These are phyloP conservation scores for Vanessa atalanta DNA, from an alignment of 1,140 invertebrate genomes.

Conservation along the genomic window DNA sequence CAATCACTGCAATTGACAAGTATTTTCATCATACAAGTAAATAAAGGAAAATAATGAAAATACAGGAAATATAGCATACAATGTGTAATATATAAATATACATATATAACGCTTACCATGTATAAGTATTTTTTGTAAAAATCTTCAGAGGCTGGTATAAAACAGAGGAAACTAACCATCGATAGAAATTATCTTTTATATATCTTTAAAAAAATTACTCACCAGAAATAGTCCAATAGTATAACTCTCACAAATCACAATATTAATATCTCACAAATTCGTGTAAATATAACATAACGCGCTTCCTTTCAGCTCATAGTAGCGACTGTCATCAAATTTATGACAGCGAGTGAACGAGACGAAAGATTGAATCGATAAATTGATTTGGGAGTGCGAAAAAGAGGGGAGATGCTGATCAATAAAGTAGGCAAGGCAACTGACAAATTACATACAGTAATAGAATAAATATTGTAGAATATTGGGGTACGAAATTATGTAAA, in stretches of 20 bases:
- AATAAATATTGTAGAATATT: neutral
- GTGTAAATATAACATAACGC: conserved; percentile 18
- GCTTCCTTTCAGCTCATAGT: conserved; percentile 1
- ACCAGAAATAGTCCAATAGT: neutral
- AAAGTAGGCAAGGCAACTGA: conserved; percentile 15
- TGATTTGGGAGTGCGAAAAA: conserved; percentile 18
- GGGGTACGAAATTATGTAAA: neutral
- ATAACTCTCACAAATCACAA: conserved; percentile 18
- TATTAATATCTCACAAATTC: conserved; percentile 28
- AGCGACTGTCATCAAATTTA: conserved; percentile 17
- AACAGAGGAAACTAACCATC: too few relatives aligned
- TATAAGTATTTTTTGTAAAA: too few relatives aligned
- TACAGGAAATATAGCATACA: too few relatives aligned
- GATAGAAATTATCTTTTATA: neutral
- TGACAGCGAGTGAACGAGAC: conserved; percentile 29
- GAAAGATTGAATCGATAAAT: conserved; percentile 28
- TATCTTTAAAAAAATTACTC: neutral
- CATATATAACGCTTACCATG: too few relatives aligned
- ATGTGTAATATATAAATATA: too few relatives aligned
- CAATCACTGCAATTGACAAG: too few relatives aligned
- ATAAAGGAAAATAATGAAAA: too few relatives aligned
- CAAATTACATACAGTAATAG: conserved; percentile 19
- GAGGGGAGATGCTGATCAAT: conserved; percentile 29
- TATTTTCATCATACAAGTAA: too few relatives aligned
- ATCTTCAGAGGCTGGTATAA: too few relatives aligned